These are phyloP conservation scores for Tyria jacobaeae DNA, from an alignment of 2,888 invertebrate genomes.

Conservation along the genomic window DNA sequence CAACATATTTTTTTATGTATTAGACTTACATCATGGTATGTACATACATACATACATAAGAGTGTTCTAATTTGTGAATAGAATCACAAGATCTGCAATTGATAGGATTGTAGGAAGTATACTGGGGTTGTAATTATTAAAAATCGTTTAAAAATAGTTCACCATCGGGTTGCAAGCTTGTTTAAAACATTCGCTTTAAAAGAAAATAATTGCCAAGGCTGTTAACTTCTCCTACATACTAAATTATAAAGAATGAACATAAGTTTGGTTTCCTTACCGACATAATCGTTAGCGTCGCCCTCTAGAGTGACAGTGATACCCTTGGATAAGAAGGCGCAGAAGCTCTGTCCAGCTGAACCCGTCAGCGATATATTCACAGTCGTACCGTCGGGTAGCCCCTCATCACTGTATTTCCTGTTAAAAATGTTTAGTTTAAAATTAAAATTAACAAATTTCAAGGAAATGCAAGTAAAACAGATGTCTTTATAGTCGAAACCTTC, in stretches of 20 bases:
- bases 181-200: too few relatives aligned
- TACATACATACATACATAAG: too few relatives aligned
- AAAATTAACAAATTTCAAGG: neutral
- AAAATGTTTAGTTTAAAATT: neutral
- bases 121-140: too few relatives aligned
- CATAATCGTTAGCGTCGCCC: constrained; percentile 99
- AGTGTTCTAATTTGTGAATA: too few relatives aligned
- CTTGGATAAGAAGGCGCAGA: constrained; percentile 97
- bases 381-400: constrained; percentile 93
- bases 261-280: constrained; percentile 86
- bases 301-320: constrained; percentile 96
- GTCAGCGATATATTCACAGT: constrained; percentile 92
- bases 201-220: neutral
- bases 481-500: neutral
- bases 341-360: constrained; percentile 99
- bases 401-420: constrained; percentile 93
- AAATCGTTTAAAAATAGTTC: too few relatives aligned
- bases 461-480: neutral
- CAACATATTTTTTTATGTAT: neutral
- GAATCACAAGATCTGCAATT: neutral
- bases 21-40: neutral
- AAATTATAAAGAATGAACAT: neutral
- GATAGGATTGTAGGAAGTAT: neutral
- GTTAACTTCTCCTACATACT: neutral
- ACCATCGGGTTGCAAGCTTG: too few relatives aligned